These are phyloP conservation scores for Panagrolaimus sp. DNA, from an alignment of 1,140 invertebrate genomes.

Conservation along the genomic window DNA sequence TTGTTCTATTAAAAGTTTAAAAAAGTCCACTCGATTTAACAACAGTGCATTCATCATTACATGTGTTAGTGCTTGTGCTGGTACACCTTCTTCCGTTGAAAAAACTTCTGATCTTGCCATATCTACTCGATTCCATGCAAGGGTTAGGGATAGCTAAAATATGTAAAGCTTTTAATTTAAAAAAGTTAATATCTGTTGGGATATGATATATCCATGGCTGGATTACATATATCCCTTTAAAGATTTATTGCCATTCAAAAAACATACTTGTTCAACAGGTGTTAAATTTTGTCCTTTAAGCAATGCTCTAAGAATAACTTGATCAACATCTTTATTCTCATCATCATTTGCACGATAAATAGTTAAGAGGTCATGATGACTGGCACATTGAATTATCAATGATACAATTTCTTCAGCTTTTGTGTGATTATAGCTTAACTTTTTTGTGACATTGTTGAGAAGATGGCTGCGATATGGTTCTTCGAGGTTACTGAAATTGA, in stretches of 20 bases:
- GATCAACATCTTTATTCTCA: slow-evolving; percentile 50
- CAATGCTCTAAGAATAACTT: slow-evolving; percentile 53
- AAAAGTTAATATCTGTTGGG: too few species aligned
- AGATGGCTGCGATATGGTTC: slow-evolving; percentile 43
- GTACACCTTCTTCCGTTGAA: slow-evolving; percentile 74
- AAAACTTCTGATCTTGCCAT: slow-evolving; percentile 89
- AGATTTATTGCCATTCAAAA: too few species aligned
- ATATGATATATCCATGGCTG: too few species aligned
- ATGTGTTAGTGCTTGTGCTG: slow-evolving; percentile 74
- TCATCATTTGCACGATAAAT: slow-evolving; percentile 50
- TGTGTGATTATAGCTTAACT: slow-evolving; percentile 34
- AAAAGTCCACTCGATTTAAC: slow-evolving; percentile 89
- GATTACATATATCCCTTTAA: too few species aligned
- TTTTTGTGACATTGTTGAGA: slow-evolving; percentile 28
- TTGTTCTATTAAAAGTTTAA: slow-evolving; percentile 87
- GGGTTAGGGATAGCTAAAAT: slow-evolving; percentile 72
- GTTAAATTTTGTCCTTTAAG: slow-evolving; percentile 55
- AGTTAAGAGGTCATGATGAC: slow-evolving; percentile 41
- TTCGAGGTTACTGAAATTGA: slow-evolving; percentile 32
- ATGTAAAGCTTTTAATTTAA: too few species aligned
- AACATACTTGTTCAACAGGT: slow-evolving; percentile 37
- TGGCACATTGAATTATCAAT: slow-evolving; percentile 41
- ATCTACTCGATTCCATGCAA: slow-evolving; percentile 92
- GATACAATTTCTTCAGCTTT: slow-evolving; percentile 34
- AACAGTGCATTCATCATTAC: slow-evolving; percentile 95